Percentiles rank a stretch among this genome's conserved stretches.
Evolutionary conservation across 2,797 vertebrate genomes (phyloP).

Genomic region (Brotula barbata): DNA sequence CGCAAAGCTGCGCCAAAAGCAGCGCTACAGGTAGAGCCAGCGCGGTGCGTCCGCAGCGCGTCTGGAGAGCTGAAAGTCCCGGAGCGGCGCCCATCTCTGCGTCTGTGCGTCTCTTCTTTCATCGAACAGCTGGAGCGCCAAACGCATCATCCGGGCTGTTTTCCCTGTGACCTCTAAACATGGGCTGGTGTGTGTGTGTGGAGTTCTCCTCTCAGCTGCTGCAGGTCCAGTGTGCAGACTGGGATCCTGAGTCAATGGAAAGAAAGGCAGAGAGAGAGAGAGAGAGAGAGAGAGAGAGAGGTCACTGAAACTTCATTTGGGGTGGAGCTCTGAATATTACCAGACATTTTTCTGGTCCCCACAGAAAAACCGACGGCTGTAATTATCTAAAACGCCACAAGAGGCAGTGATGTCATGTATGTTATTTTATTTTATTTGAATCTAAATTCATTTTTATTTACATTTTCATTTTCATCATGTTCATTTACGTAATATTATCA

Average conservation of each 20-base stretch:
- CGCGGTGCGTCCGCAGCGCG: neutral
- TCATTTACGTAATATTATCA: too few species aligned
- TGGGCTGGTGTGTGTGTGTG: neutral
- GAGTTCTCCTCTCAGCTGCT: conserved; percentile 10
- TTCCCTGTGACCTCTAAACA: neutral
- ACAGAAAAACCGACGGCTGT: neutral
- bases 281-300: conserved; percentile 7
- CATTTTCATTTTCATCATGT: too few species aligned
- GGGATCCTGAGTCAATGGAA: conserved; percentile 26
- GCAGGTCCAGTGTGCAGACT: conserved; percentile 17
- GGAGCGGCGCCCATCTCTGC: conserved; percentile 65
- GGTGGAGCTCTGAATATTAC: conserved; percentile 68
- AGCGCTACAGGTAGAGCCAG: conserved; percentile 33
- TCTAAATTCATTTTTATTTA: too few species aligned
- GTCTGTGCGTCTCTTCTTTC: conserved; percentile 59
- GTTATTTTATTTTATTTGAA: too few species aligned
- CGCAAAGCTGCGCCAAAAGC: conserved; percentile 51
- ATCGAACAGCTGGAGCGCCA: conserved; percentile 57
- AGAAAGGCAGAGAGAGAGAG: conserved; percentile 8
- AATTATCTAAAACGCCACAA: neutral
- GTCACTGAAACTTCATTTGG: conserved; percentile 38
- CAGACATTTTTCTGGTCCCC: conserved; percentile 25
- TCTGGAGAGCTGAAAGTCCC: conserved; percentile 42
- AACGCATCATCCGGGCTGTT: conserved; percentile 66
- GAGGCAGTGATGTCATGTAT: too few species aligned